phyloP scores from a whole-genome alignment of 1,140 invertebrate genomes.

The Penaeus japonicus region DNA sequence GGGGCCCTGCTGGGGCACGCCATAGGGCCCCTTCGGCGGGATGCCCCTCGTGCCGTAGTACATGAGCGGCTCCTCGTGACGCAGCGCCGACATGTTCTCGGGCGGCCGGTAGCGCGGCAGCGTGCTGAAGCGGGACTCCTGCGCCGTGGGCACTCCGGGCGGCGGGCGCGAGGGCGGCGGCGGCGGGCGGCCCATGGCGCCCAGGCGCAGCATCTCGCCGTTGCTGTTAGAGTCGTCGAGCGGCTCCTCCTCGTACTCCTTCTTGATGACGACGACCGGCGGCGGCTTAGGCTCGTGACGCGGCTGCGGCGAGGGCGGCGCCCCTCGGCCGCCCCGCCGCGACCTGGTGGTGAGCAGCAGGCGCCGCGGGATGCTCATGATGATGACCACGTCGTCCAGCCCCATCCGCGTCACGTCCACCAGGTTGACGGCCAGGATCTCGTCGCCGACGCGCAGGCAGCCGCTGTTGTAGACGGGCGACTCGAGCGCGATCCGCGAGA shows the following conservation, averaged over 20 bases:
- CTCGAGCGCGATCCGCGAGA: constrained; percentile 96
- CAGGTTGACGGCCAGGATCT: constrained; percentile 96
- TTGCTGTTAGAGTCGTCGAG: constrained; percentile 74
- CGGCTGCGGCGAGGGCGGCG: constrained; percentile 72
- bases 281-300: constrained; percentile 85
- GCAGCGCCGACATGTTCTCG: constrained; percentile 47
- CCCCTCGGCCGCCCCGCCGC: constrained; percentile 61
- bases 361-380: constrained; percentile 97
- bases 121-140: constrained; percentile 55
- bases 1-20: constrained; percentile 41
- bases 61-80: constrained; percentile 73
- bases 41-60: constrained; percentile 78
- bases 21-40: constrained; percentile 50
- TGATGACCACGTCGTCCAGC: constrained; percentile 97
- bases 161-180: constrained; percentile 59
- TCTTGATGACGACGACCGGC: constrained; percentile 92
- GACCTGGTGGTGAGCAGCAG: constrained; percentile 88
- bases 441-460: constrained; percentile 94
- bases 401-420: constrained; percentile 98
- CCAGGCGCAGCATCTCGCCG: constrained; percentile 57
- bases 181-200: constrained; percentile 57
- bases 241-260: constrained; percentile 71
- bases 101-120: constrained; percentile 57
- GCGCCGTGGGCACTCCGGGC: constrained; percentile 50
- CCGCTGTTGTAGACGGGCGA: constrained; percentile 96